A percentile compares a stretch with the other conserved stretches of the same genome.
phyloP scores from a whole-genome alignment of 2,113 vertebrate species.

The Nanorana parkeri region DNA sequence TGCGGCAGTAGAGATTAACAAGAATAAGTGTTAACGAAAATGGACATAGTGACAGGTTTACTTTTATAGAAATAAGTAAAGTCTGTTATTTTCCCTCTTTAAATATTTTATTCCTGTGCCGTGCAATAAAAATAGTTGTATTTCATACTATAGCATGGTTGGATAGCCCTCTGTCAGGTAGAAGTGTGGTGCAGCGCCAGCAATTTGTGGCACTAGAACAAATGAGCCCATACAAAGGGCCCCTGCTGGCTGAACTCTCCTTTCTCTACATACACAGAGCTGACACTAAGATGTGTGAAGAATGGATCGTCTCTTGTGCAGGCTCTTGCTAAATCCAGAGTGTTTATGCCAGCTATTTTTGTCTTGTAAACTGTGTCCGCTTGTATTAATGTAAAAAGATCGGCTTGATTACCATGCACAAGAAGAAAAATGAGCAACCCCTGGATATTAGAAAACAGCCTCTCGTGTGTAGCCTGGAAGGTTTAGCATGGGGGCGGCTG shows the following conservation, averaged over 20 bases:
- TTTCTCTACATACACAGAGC: constrained; percentile 60
- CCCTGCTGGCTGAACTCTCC: constrained; percentile 56
- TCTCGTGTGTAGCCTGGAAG: neutral
- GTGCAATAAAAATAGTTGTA: no score
- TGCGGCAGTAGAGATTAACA: no score
- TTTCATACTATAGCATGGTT: no score
- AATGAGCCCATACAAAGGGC: constrained; percentile 41
- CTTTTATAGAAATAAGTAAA: no score
- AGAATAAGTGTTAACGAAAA: no score
- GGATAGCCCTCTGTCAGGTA: neutral
- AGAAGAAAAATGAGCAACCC: constrained; percentile 14
- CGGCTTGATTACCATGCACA: constrained; percentile 64
- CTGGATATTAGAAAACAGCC: neutral
- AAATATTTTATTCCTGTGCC: no score
- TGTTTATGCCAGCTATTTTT: constrained; percentile 75
- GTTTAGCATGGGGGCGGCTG: neutral
- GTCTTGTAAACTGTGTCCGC: constrained; percentile 69
- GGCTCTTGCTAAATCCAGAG: constrained; percentile 67
- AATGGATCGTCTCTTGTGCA: constrained; percentile 61
- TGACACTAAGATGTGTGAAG: constrained; percentile 65
- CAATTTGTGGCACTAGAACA: constrained; percentile 46
- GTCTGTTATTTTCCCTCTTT: no score
- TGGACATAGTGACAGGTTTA: no score
- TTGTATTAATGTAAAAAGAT: constrained; percentile 69
- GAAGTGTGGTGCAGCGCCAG: neutral